Evolutionary conservation across 2,113 vertebrate species (phyloP), one percentile per base, ranked within the genome.

Genomic region (Oreocharis arfaki): DNA sequence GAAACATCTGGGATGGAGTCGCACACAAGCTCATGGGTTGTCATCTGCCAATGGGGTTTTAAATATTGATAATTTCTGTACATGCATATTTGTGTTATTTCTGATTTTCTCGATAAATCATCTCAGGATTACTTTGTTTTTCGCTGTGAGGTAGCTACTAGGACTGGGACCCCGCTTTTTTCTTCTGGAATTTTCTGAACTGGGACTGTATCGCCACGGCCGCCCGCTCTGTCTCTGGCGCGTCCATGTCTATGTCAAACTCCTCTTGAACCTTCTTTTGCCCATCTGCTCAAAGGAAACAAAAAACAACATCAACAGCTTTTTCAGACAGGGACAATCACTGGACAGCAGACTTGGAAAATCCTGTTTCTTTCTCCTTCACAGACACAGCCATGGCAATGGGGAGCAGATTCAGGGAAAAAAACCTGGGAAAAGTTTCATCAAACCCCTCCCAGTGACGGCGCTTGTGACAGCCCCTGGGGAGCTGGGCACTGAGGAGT

Each of bases 171-270:
- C 97, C 96, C 87, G 98, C 98, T 97, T 99, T 99, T 98, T 99
- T 99, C 98, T 99, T 99, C 98, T 99, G 99, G 98, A 99, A 99
- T 98, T 99, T 99, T 97, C 99, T 99, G 98, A 99, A 99, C 98
- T 99, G 99, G 22, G 99, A 99, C 97, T 99, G 99, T 97, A 99
- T 99, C 80, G 99, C 99, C 95, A 99, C 98, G 3, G 97, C 98
- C 24, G 98, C 98, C 57, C 95, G 97, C 96, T 98, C 98, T 95
- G 98, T 98, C 97, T 98, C 98, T 71, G 98, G 98, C 6, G 98
- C 98, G 0, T 98, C 98, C 99, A 99, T 99, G 98, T 99, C 99
- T 63, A 99, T 99, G 98, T 99, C 99, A 23, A 99, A 99, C 53
- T 99, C 99, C 63, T 99, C 98, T 64, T 98, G 97, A 79, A 98